Percentiles rank a stretch among this genome's conserved stretches.
phyloP scores from a whole-genome alignment of 23 tunicate species.

The Trididemnum nubilum region DNA sequence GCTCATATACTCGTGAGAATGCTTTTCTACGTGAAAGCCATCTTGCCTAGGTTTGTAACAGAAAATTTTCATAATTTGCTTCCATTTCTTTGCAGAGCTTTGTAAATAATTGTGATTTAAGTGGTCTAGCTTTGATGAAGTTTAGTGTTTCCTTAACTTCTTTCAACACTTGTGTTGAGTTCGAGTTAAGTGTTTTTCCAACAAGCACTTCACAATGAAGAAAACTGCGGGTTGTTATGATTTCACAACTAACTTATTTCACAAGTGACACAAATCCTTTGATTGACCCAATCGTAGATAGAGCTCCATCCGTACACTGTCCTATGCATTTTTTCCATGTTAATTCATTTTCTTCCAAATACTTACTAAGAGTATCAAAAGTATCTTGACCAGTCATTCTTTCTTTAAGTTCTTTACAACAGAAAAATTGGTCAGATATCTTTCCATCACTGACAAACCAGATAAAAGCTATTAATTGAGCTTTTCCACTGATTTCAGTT shows the following conservation, averaged over 20 bases:
- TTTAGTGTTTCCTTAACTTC: slow-evolving; percentile 17
- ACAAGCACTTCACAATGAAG: slow-evolving; percentile 31
- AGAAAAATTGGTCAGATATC: slow-evolving; percentile 28
- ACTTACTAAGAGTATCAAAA: slow-evolving; percentile 21
- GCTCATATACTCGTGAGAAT: slow-evolving; percentile 26
- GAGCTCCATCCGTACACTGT: slow-evolving; percentile 26
- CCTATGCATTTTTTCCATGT: slow-evolving; percentile 30
- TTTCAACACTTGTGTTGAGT: slow-evolving; percentile 16
- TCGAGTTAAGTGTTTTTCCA: slow-evolving; percentile 24
- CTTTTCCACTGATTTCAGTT: slow-evolving; percentile 24
- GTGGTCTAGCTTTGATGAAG: slow-evolving; percentile 31
- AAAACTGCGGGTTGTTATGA: slow-evolving; percentile 27
- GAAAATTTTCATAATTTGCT: slow-evolving; percentile 34
- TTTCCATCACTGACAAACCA: slow-evolving; percentile 33
- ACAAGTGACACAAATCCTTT: slow-evolving; percentile 35
- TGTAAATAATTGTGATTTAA: slow-evolving; percentile 4
- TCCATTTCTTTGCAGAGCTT: slow-evolving; percentile 22
- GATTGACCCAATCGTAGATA: slow-evolving; percentile 22
- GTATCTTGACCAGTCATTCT: slow-evolving; percentile 34
- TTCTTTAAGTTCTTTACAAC: slow-evolving; percentile 20
- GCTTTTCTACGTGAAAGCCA: slow-evolving; percentile 28
- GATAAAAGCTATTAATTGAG: slow-evolving; percentile 24
- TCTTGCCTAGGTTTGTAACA: slow-evolving; percentile 32
- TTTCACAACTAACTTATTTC: slow-evolving; percentile 15
- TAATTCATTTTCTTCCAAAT: slow-evolving; percentile 24